Percentiles rank a stretch among this genome's conserved stretches.
phyloP scores from a whole-genome alignment of 2,888 invertebrate species.

The Eupithecia inturbata region DNA sequence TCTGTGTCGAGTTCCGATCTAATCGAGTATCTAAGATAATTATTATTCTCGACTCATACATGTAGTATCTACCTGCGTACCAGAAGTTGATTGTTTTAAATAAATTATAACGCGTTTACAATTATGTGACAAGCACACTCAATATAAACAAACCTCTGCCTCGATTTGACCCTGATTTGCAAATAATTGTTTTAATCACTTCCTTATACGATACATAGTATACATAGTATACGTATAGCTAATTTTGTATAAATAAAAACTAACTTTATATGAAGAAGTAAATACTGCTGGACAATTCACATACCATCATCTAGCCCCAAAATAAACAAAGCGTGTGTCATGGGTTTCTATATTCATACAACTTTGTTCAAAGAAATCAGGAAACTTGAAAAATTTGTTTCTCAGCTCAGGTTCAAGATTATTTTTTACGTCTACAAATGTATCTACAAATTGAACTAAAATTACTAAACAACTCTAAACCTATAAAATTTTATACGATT shows the following conservation, averaged over 20 bases:
- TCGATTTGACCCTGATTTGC: conserved; percentile 30
- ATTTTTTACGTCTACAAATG: too few relatives aligned
- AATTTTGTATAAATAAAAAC: neutral
- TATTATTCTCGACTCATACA: neutral
- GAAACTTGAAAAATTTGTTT: neutral
- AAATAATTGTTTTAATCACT: conserved; percentile 29
- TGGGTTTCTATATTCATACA: neutral
- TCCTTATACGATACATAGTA: conserved; percentile 17
- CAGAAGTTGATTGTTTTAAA: neutral
- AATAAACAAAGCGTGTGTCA: too few relatives aligned
- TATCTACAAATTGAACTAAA: too few relatives aligned
- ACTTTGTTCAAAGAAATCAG: neutral
- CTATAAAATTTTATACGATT: too few relatives aligned
- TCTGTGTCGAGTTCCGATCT: too few relatives aligned
- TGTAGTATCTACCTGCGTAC: neutral
- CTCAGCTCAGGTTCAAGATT: neutral
- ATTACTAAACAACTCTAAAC: neutral
- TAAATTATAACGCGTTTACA: neutral
- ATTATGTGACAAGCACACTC: neutral
- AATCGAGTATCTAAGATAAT: neutral
- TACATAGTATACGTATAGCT: too few relatives aligned
- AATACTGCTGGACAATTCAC: neutral
- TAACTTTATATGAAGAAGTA: too few relatives aligned
- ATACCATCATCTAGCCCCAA: neutral
- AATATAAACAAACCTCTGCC: conserved; percentile 11